Base-by-base conservation (phyloP, 2,888 invertebrate species). In the Agrotis exclamationis region DNA sequence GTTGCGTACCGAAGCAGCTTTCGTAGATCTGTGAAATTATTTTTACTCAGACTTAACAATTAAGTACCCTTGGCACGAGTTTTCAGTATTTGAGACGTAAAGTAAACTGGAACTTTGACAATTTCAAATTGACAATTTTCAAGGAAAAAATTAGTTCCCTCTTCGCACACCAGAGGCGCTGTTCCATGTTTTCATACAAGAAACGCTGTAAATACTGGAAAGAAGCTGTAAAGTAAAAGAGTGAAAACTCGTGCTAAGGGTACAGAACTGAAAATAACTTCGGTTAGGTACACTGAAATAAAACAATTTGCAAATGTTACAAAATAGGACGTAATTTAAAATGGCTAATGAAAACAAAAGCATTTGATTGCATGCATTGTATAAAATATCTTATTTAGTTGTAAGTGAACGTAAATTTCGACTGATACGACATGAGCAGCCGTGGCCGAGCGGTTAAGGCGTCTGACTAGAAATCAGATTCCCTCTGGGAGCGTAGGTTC, bases 401-500 rank as follows among this genome's bases (percentile, higher is more conserved):
- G 4, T 13, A 6, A 51, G 1, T 13, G 5, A 59, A 56, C 0
- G 0, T 16, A 59, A 85, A 88, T 90, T 92, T 92, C 73, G 3
- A 0, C 0, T 0, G 0, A 0, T 0, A 0, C 0, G 0, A 0
- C 70, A 0, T 3, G 3, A 94, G 97, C 97, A 97, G 97, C 97
- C 97, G 97, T 98, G 97, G 98, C 97, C 97, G 98, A 98, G 98
- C 97, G 98, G 98, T 98, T 98, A 98, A 98, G 97, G 98, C 98
- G 98, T 97, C 97, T 98, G 98, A 98, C 98, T 98, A 97, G 98
- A 98, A 98, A 98, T 98, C 98, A 97, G 97, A 97, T 98, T 98
- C 98, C 98, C 98, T 98, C 97, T 98, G 97, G 98, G 98, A 98
- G 98, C 98, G 98, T 97, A 98, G 98, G 98, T 98, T 98, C 98